Evolutionary conservation across 2,888 invertebrate genomes (phyloP), one percentile per base, ranked within the genome.

Genomic region (Patella caerulea): DNA sequence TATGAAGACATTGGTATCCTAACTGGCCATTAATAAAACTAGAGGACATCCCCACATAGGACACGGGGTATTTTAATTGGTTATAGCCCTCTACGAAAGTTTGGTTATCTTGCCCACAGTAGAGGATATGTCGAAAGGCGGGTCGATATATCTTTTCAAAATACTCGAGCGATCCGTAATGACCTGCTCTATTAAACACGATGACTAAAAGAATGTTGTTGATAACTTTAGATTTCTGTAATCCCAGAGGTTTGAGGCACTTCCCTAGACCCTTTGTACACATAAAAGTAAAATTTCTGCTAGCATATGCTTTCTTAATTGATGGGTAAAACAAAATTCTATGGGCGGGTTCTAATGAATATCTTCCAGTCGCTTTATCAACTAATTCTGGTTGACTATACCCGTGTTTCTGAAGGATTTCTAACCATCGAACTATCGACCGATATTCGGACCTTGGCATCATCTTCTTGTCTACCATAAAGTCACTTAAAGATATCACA

Each of bases 1-100:
- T 12, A 7, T n/a, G 15, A 24, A 74, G 24, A 59, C 74, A 74
- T 15, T 74, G 56, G 59, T 74, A 74, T 4, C 74, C 74, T 34
- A 29, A 34, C 24, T 56, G 29, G 17, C 74, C 74, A 56, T 56
- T 24, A 11, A 3, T 34, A 45, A 56, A 59, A 3, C 74, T 45
- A 4, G 19, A 0, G 12, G 11, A 0, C 19, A 65, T 19, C 11
- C 65, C 59, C 24, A 74, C 29, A 29, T 29, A 74, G 11, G 65
- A 59, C 3, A 59, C 29, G 2, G 74, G 45, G 15, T 56, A 34
- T 7, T 29, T 56, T 55, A 74, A 59, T 19, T 14, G 29, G 14
- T 19, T 15, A 45, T 29, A 56, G 17, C 24, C 24, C 17, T 15
- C 14, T 17, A 59, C 14, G 45, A 74, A 74, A 59, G 2, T 45